phyloP scores from a whole-genome alignment of 2,888 invertebrate species.

The Athalia rosae region DNA sequence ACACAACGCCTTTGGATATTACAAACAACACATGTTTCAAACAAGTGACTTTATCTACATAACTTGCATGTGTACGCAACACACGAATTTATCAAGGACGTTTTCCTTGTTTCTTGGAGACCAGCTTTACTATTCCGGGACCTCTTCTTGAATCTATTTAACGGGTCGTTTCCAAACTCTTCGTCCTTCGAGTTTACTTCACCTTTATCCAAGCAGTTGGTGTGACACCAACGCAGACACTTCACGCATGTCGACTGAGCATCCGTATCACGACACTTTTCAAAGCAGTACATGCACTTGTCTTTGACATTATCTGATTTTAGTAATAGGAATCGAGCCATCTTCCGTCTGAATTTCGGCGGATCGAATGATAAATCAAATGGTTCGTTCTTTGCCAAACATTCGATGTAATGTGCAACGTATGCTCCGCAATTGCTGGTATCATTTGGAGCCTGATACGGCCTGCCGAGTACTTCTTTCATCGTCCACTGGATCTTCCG shows the following conservation, averaged over 20 bases:
- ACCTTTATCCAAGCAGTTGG: conserved; percentile 1
- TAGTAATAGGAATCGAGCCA: neutral
- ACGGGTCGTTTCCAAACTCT: neutral
- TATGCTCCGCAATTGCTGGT: conserved; percentile 12
- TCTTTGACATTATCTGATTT: conserved; percentile 7
- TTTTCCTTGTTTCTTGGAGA: neutral
- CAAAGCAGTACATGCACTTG: conserved; percentile 24
- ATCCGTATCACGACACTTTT: neutral
- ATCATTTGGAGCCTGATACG: conserved; percentile 22
- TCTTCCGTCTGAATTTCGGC: neutral
- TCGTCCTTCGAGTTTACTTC: neutral
- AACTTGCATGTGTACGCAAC: neutral
- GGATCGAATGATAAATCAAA: conserved; percentile 9
- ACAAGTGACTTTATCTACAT: neutral
- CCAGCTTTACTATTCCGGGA: neutral
- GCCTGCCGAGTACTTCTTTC: neutral
- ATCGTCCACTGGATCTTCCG: neutral
- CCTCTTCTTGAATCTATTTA: neutral
- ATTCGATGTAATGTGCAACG: conserved; percentile 18
- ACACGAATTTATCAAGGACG: neutral
- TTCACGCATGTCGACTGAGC: neutral
- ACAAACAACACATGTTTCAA: too few species aligned
- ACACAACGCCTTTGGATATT: too few species aligned
- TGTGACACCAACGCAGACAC: conserved; percentile 23
- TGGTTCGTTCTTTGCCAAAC: conserved; percentile 1